These are phyloP conservation scores for Brachystomella parvula DNA, from an alignment of 1,140 invertebrate species.

Conservation along the genomic window DNA sequence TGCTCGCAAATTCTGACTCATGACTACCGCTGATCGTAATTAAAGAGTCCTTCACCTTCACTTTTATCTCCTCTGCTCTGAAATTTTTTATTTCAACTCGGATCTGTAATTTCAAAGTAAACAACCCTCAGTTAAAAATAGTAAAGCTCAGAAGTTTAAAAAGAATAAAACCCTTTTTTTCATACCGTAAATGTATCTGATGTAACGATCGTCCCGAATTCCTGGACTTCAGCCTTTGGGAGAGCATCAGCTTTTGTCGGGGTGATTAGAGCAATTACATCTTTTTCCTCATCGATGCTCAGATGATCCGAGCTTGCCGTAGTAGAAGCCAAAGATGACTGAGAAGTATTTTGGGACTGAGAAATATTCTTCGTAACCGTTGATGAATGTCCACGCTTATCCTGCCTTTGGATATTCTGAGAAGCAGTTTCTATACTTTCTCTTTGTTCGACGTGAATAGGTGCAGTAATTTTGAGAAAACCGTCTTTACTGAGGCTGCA, in stretches of 20 bases:
- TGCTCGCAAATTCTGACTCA: constrained; percentile 13
- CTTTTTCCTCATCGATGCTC: too few species aligned
- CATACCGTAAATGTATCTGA: background rate
- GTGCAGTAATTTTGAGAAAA: constrained; percentile 16
- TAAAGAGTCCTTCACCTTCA: background rate
- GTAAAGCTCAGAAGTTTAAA: background rate
- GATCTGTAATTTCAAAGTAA: background rate
- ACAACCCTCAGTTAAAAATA: background rate
- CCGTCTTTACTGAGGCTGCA: constrained; percentile 18
- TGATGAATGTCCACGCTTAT: background rate
- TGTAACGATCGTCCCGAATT: background rate
- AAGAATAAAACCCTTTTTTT: background rate
- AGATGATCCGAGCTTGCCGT: background rate
- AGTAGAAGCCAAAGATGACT: background rate
- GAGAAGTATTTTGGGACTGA: background rate
- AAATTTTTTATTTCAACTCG: constrained; percentile 14
- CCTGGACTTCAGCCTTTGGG: background rate
- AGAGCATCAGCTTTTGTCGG: background rate
- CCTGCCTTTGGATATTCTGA: background rate
- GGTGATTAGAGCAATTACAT: background rate
- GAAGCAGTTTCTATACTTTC: background rate
- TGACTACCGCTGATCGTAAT: constrained; percentile 17
- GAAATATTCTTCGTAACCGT: background rate
- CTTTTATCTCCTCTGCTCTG: constrained; percentile 12
- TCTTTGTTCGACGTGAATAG: background rate